Conservation (phyloP, 2,797 vertebrate genomes). For the Diplodus sargus region DNA sequence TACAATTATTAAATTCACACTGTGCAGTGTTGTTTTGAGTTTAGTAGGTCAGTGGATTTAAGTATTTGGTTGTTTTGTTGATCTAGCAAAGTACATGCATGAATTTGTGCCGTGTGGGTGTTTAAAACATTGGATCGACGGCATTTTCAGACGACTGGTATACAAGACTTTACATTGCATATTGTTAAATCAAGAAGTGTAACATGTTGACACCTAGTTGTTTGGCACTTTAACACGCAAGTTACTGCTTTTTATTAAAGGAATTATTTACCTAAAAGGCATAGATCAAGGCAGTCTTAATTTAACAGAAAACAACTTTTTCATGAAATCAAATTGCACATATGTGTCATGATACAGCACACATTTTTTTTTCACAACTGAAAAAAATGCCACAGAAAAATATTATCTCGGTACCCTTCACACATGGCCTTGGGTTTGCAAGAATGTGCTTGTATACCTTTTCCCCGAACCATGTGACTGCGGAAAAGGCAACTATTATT, state of each 20-base stretch:
- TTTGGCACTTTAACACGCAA: neutral
- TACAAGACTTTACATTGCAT: neutral
- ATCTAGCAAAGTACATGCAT: neutral
- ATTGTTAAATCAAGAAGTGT: neutral
- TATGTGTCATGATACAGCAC: neutral
- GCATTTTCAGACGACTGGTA: neutral
- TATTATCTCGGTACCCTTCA: slow-evolving; percentile 40
- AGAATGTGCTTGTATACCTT: slow-evolving; percentile 8
- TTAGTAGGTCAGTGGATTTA: slow-evolving; percentile 30
- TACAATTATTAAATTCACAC: neutral
- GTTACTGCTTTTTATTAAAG: neutral
- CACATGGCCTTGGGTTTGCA: slow-evolving; percentile 28
- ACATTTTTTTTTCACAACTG: neutral
- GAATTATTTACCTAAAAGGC: neutral
- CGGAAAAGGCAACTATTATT: slow-evolving; percentile 23
- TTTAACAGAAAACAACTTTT: neutral
- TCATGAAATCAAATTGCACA: neutral
- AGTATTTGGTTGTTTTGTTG: neutral
- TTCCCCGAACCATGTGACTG: slow-evolving; percentile 21
- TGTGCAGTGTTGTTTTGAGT: slow-evolving; percentile 12
- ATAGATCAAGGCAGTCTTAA: neutral
- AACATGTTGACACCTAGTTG: neutral
- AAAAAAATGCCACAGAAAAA: slow-evolving; percentile 30
- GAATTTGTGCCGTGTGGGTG: neutral
- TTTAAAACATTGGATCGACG: slow-evolving; percentile 1